A percentile compares a stretch with the other conserved stretches of the same genome.
phyloP scores from a whole-genome alignment of 2,113 vertebrate genomes.

The Coreoperca whiteheadi region DNA sequence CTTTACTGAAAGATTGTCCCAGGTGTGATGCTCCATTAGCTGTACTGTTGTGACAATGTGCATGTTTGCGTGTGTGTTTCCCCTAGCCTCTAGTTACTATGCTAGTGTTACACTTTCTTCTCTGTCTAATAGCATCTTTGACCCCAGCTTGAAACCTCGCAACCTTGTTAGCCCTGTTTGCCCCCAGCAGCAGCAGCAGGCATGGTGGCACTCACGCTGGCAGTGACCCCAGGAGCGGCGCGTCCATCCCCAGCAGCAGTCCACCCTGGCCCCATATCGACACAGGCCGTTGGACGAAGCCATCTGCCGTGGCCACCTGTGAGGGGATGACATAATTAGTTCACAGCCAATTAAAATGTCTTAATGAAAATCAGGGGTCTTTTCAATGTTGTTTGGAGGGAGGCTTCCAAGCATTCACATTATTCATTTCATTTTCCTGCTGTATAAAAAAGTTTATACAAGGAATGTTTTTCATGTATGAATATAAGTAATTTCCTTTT shows the following conservation, averaged over 20 bases:
- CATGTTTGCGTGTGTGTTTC: conserved; percentile 16
- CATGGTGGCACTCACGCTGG: conserved; percentile 92
- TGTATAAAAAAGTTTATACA: too few relatives aligned
- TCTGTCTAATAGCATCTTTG: conserved; percentile 50
- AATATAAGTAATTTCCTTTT: background rate
- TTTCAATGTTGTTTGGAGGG: conserved; percentile 28
- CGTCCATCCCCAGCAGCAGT: conserved; percentile 99
- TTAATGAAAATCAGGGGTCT: conserved; percentile 46
- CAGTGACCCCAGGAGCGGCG: conserved; percentile 93
- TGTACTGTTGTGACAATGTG: conserved; percentile 24
- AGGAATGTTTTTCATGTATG: background rate
- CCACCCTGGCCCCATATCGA: conserved; percentile 91
- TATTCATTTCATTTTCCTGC: background rate
- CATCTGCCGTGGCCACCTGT: conserved; percentile 95
- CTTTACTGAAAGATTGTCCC: conserved; percentile 64
- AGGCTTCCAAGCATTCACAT: conserved; percentile 18
- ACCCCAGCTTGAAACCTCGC: conserved; percentile 72
- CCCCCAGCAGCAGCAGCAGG: conserved; percentile 72
- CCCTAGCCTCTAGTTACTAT: background rate
- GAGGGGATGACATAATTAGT: conserved; percentile 67
- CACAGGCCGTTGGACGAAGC: conserved; percentile 91
- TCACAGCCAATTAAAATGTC: conserved; percentile 57
- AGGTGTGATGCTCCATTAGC: conserved; percentile 46
- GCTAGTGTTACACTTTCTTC: conserved; percentile 6
- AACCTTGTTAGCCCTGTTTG: conserved; percentile 77